Percentiles rank a stretch among this genome's conserved stretches.
These are phyloP conservation scores for Tricholauxania praeusta DNA, from an alignment of 2,888 invertebrate genomes.

Conservation along the genomic window DNA sequence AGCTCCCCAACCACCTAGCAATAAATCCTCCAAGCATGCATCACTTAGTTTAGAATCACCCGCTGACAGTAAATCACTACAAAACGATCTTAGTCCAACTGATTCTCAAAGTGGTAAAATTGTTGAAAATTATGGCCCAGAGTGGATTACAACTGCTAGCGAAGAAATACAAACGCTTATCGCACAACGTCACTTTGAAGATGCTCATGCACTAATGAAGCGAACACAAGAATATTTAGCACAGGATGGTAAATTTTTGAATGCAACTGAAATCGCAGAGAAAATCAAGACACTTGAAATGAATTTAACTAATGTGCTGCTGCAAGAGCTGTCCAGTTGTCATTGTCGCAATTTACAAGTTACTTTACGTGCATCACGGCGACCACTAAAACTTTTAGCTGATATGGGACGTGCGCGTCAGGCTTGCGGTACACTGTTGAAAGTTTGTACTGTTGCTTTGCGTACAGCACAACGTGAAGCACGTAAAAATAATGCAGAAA, in stretches of 20 bases:
- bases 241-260: constrained; percentile 56
- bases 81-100: constrained; percentile 54
- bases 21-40: constrained; percentile 34
- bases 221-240: constrained; percentile 73
- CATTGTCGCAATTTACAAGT: constrained; percentile 93
- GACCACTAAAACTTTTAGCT: constrained; percentile 83
- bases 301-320: constrained; percentile 85
- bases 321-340: constrained; percentile 89
- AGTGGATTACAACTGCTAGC: constrained; percentile 91
- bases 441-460: constrained; percentile 65
- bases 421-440: constrained; percentile 64
- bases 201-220: constrained; percentile 86
- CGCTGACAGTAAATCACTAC: constrained; percentile 53
- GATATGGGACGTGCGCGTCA: constrained; percentile 68
- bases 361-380: constrained; percentile 85
- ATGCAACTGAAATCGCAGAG: constrained; percentile 56
- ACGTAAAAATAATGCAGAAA: constrained; percentile 65
- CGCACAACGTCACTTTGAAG: constrained; percentile 95
- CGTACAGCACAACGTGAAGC: constrained; percentile 66
- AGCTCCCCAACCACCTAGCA: constrained; percentile 68
- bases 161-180: constrained; percentile 96
- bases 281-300: constrained; percentile 80
- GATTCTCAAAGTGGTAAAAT: constrained; percentile 52
- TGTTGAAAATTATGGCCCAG: constrained; percentile 71
- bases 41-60: constrained; percentile 36